These are phyloP conservation scores for Apantesis nais DNA, from an alignment of 2,888 invertebrate genomes.

Conservation along the genomic window DNA sequence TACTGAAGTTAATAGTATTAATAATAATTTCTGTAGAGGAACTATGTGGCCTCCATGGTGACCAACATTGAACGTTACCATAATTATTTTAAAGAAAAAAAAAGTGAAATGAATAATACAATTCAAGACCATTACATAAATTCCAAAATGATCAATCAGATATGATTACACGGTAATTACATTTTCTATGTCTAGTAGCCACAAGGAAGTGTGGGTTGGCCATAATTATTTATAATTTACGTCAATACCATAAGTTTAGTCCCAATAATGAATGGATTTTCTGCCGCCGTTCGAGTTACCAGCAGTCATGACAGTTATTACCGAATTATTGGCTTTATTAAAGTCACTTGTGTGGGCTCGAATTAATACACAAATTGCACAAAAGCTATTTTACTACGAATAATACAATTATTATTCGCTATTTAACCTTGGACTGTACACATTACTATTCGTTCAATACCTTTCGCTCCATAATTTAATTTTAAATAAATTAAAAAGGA, in stretches of 20 bases:
- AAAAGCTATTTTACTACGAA: constrained; percentile 33
- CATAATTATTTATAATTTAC: constrained; percentile 26
- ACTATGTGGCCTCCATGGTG: not conserved
- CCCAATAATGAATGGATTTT: constrained; percentile 37
- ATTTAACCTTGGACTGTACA: constrained; percentile 34
- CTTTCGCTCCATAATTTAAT: constrained; percentile 27
- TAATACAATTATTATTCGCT: constrained; percentile 7
- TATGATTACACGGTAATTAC: constrained; percentile 19
- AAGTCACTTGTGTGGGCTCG: constrained; percentile 39
- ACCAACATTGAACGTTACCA: not conserved
- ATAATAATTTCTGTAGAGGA: too few species aligned
- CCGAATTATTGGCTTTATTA: constrained; percentile 32
- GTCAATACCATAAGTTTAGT: constrained; percentile 21
- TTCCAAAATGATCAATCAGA: constrained; percentile 13
- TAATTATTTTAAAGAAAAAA: too few species aligned
- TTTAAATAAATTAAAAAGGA: constrained; percentile 54
- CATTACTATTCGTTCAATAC: constrained; percentile 34
- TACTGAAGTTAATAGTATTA: not conserved
- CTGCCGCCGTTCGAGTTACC: constrained; percentile 23
- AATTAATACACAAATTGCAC: constrained; percentile 33
- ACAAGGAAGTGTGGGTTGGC: constrained; percentile 11
- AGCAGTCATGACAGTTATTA: constrained; percentile 37
- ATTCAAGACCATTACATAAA: not conserved
- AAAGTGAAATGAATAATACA: not conserved
- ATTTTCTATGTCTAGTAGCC: constrained; percentile 11